Evolutionary conservation across 2,888 invertebrate species (phyloP), one percentile per base, ranked within the genome.

Genomic region (Andrena camellia): DNA sequence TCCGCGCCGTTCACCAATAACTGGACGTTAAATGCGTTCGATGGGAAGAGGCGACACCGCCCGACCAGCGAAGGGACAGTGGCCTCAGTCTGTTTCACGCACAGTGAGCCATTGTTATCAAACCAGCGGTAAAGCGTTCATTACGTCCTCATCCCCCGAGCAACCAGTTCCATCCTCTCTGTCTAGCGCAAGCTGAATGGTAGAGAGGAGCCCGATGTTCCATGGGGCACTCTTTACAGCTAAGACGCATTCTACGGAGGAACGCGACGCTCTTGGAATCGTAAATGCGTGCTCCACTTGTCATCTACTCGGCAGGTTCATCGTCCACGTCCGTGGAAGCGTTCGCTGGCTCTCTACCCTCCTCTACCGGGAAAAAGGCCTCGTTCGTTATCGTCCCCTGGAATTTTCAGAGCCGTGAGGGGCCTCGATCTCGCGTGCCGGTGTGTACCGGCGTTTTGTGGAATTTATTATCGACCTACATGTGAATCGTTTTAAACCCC

Each of bases 81-180:
- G 66, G 75, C 60, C 67, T n/a, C 83, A 57, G 66, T 85, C 78
- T 70, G 63, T 73, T 79, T 78, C 81, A 81, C 84, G 81, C 68
- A 89, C 89, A 89, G 88, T 89, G 85, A 85, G 60, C 80, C 88
- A 89, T 89, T 89, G 89, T 89, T 89, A 89, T 89, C 85, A 73
- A 64, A 59, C 68, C 60, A 42, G 67, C 74, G 77, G 82, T 82
- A 77, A 73, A 78, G 76, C 82, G 70, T 82, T 83, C 88, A 86
- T 86, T 88, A 88, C 86, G 83, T 85, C 74, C 74, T 60, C 70
- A 68, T 81, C 75, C 59, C 35, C 63, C 48, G 60, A 17, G 81
- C 67, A 73, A 78, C 78, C 82, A 78, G 82, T 78, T 74, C 63
- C 52, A 42, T 54, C 59, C 69, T 35, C 62, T 59, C 57, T 13